Base-by-base conservation (phyloP, 2,797 vertebrate genomes). In the Nannoperca australis region DNA sequence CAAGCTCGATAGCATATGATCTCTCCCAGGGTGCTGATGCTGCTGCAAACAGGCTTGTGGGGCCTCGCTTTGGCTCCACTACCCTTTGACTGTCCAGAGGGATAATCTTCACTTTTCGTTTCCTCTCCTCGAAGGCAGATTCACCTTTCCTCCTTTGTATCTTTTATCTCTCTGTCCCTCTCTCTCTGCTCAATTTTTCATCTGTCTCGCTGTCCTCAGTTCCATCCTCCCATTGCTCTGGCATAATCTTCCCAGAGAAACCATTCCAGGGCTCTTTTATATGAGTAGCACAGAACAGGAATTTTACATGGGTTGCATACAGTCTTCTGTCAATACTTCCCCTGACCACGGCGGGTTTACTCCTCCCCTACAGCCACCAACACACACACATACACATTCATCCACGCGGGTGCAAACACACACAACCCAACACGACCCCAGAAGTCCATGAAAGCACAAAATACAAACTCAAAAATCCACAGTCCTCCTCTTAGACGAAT, bases 291-390 rank as follows among this genome's bases (percentile, higher is more conserved):
- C 72, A 68, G 73, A 45, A 74, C 76, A 89, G 91, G 78, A 89
- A 92, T 93, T 88, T 92, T 89, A 90, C 87, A 92, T 89, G 60
- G 73, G 62, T 73, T 81, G 64, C 73, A 78, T 73, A 73, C 71
- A 70, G 81, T 71, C 80, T 51, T 82, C 75, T 71, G 70, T 88
- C 74, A 87, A 83, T 87, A 81, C 73, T 70, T 75, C 82, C 73
- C 62, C 73, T 72, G 80, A 88, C 79, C 82, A 60, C 27, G 17
- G 72, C 9, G 4, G 42, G 70, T 84, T 73, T 66, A 60, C 30
- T 66, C 69, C 61, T 54, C 70, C 76, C 56, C 42, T 47, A 49
- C 67, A 55, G 47, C 13, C 42, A 27, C 24, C 17, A 47, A n/a
- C 65, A 65, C 61, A 64, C 73, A 50, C 42, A 24, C 69, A 54